phyloP scores from a whole-genome alignment of 2,113 vertebrate species.

The Orcinus orca region DNA sequence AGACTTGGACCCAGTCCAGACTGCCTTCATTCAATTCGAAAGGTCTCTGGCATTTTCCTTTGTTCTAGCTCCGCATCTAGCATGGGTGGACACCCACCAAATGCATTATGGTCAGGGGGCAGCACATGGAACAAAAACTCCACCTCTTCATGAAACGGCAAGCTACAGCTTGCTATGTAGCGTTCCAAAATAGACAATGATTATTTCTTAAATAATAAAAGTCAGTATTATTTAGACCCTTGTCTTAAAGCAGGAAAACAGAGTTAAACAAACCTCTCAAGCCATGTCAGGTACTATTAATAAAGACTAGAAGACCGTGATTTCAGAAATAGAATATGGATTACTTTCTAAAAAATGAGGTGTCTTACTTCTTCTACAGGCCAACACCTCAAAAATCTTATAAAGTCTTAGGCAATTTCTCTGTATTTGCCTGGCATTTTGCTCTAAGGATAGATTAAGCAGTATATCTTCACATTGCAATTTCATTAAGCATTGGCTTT shows the following conservation, averaged over 20 bases:
- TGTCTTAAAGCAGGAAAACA: not conserved
- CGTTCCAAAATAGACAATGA: not conserved
- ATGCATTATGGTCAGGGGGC: not conserved
- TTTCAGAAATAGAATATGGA: not conserved
- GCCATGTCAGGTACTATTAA: not conserved
- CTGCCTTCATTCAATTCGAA: not conserved
- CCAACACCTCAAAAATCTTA: not conserved
- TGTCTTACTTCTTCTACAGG: not conserved
- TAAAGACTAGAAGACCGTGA: not conserved
- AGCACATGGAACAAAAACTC: not conserved
- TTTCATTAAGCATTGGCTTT: not conserved
- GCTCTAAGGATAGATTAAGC: not conserved
- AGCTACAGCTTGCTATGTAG: not conserved
- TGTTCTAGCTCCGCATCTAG: not conserved
- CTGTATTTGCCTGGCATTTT: conserved; percentile 4
- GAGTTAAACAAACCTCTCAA: not conserved
- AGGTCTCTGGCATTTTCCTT: not conserved
- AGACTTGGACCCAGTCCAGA: not conserved
- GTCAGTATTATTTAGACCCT: not conserved
- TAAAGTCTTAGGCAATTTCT: not conserved
- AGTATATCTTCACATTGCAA: not conserved
- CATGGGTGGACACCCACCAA: not conserved
- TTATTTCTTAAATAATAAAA: not conserved
- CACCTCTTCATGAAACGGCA: not conserved
- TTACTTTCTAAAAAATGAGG: not conserved